These are phyloP conservation scores for Zelleria hepariella DNA, from an alignment of 2,888 invertebrate genomes.

Conservation along the genomic window DNA sequence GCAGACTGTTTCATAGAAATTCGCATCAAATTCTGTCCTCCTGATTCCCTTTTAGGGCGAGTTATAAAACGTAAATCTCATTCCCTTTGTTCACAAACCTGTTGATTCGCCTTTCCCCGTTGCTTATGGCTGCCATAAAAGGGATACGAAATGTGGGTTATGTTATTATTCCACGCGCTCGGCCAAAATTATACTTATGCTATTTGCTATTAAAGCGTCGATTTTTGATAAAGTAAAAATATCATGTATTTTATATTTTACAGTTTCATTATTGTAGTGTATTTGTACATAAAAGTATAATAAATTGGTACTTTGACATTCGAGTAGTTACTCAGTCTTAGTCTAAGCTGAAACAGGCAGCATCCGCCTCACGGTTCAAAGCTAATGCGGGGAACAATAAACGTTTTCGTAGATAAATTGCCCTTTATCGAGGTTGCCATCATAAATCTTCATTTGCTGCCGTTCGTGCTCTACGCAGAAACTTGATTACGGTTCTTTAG, in stretches of 20 bases:
- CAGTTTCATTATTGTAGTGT: no score
- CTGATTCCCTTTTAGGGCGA: no score
- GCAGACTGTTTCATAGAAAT: no score
- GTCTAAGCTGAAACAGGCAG: not conserved
- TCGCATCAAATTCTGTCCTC: not conserved
- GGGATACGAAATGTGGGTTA: not conserved
- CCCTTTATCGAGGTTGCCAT: not conserved
- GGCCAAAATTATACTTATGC: not conserved
- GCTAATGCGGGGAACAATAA: not conserved
- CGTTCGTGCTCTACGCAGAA: not conserved
- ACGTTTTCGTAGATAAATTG: not conserved
- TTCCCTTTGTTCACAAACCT: not conserved
- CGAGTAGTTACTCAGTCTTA: no score
- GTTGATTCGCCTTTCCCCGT: not conserved
- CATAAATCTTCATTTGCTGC: not conserved
- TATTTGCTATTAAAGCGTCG: no score
- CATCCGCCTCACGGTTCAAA: not conserved
- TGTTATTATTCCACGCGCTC: not conserved
- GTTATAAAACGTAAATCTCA: not conserved
- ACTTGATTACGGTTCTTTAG: not conserved
- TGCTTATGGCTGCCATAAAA: slow-evolving; percentile 1
- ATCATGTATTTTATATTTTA: no score
- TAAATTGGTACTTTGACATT: no score
- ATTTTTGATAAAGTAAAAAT: no score
- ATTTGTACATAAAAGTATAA: no score